These are phyloP conservation scores for Pentamera pediparva DNA, from an alignment of 53 echinoderm and acorn worm species.

Conservation along the genomic window DNA sequence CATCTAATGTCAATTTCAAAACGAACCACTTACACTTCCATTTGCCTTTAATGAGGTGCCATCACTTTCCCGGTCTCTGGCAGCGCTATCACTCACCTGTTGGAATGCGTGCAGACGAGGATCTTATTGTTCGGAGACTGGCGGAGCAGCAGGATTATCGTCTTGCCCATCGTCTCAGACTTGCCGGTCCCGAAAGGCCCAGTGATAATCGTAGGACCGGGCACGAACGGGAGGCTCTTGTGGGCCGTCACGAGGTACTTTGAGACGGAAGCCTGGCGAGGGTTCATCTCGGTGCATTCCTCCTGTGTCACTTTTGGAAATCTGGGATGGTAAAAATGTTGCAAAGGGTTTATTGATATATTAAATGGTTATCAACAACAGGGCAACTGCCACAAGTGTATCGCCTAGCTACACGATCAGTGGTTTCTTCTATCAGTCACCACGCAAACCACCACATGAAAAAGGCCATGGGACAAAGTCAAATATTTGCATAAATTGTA, in stretches of 20 bases:
- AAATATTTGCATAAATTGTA: too few relatives aligned
- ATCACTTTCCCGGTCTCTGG: too few relatives aligned
- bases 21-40: too few relatives aligned
- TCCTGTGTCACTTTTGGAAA: slow-evolving; percentile 24
- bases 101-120: slow-evolving; percentile 81
- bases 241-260: slow-evolving; percentile 40
- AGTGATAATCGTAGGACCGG: slow-evolving; percentile 66
- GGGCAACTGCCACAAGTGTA: too few relatives aligned
- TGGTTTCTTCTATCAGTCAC: not conserved
- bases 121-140: slow-evolving; percentile 43
- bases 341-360: too few relatives aligned
- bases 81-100: slow-evolving; percentile 63
- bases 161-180: slow-evolving; percentile 64
- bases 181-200: slow-evolving; percentile 95
- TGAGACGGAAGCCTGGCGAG: slow-evolving; percentile 50
- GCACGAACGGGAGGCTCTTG: slow-evolving; percentile 6
- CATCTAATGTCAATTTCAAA: too few relatives aligned
- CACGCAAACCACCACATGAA: too few relatives aligned
- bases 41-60: too few relatives aligned
- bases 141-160: slow-evolving; percentile 53
- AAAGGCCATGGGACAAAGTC: too few relatives aligned
- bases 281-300: slow-evolving; percentile 43
- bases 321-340: too few relatives aligned
- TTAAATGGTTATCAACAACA: too few relatives aligned
- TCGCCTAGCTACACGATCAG: not conserved